Evolutionary conservation across 2,113 vertebrate species (phyloP), one percentile per base, ranked within the genome.

Genomic region (Thamnaconus septentrionalis): DNA sequence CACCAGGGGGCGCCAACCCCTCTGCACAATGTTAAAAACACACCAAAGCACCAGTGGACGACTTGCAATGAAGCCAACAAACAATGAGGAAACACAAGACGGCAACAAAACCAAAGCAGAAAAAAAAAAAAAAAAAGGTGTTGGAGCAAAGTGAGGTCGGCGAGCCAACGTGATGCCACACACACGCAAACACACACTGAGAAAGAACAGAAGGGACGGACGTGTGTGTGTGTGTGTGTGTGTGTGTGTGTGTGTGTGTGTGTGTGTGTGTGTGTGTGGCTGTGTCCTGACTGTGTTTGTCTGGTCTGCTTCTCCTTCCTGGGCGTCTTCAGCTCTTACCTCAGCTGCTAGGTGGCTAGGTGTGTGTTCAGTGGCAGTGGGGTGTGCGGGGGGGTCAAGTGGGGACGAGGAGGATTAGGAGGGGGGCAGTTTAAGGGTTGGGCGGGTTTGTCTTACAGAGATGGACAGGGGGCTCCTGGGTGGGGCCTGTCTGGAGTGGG

Each of bases 401-500:
- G 9, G 4, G 50, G 42, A 3, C 18, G 40, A 52, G 46, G 64
- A 7, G 58, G 44, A 57, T 70, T 41, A 4, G 10, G 64, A 49
- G 39, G 56, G 1, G 64, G 55, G 71, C 48, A 66, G 66, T 62
- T 64, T 31, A 66, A 71, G 84, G 85, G 71, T 82, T 54, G 60
- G 69, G 18, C 18, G 18, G 18, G 18, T 31, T 82, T 85, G 66
- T 90, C 91, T 92, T 92, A 92, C 91, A 79, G 89, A 90, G 87
- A 88, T 89, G 84, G 87, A 86, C 80, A 90, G 85, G 84, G 90
- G 91, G 81, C 90, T 92, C 89, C 90, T 90, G 86, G 88, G 89
- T 79, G 87, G 81, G 83, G 89, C 89, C 83, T 90, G 89, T 81
- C 89, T 89, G 88, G 89, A 88, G 79, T 88, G 85, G 81, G 91